Base-by-base conservation (phyloP, 2,888 invertebrate genomes). In the Leptothorax acervorum region DNA sequence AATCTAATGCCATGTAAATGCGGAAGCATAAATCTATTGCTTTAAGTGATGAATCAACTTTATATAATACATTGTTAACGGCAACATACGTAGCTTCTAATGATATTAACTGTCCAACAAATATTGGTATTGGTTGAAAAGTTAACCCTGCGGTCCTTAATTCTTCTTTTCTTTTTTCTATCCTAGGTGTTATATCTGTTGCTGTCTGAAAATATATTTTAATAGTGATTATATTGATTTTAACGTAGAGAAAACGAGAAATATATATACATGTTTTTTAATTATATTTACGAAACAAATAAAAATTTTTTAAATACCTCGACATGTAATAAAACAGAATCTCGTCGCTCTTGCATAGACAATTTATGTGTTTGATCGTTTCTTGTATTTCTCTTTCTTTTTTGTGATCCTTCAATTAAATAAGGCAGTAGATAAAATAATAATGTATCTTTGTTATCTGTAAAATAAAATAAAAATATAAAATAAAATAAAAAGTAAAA, bases 1-100 rank as follows among this genome's bases (percentile, higher is more conserved):
- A 57, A 57, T 57, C 57, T 57, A 57, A 28, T 57, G 28, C 12
- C 57, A 57, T 57, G 57, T 57, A 57, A 57, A 57, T 57, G 28
- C 57, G 28, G 4, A 57, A 57, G 57, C 57, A 57, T 57, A 57
- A 57, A 28, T 57, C 57, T 57, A 57, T 28, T 57, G 57, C 57
- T 57, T 57, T 1, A 28, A 57, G 28, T 3, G 28, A 11, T 57
- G 35, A 35, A 35, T 57, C 57, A 28, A 57, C 12, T 57, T 57
- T 57, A 28, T 28, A 57, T 12, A 57, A 12, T 57, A 57, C 1
- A 4, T 23, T 12, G 4, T 57, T 57, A 28, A 28, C 28, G 4
- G 57, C 28, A 28, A 57, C 23, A 57, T 57, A 57, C 12, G 28
- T 28, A 4, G 57, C 11, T 1, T 57, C 12, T 28, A 23, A 4